phyloP scores from a whole-genome alignment of 2,113 vertebrate species.

The Tragelaphus scriptus region DNA sequence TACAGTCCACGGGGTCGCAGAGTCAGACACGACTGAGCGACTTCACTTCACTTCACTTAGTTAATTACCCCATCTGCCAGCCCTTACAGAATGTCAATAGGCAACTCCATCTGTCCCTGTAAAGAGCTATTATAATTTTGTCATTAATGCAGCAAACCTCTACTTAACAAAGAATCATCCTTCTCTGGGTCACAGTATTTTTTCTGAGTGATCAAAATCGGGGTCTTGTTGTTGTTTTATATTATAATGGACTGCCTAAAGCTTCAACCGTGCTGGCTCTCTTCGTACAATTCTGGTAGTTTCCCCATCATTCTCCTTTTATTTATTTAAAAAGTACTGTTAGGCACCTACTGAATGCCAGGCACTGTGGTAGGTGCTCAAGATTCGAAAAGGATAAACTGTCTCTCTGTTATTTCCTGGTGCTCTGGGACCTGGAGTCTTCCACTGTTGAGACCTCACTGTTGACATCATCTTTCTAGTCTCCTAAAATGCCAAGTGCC shows the following conservation, averaged over 20 bases:
- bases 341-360: background rate
- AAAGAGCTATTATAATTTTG: background rate
- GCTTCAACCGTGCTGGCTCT: background rate
- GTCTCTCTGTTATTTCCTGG: fast-evolving
- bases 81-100: background rate
- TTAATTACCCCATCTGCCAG: background rate
- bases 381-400: background rate
- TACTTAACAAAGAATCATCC: background rate
- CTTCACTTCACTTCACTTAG: background rate
- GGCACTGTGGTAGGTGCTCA: background rate
- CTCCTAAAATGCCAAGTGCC: background rate
- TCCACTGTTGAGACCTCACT: background rate
- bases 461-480: background rate
- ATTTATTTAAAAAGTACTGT: background rate
- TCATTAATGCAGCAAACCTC: background rate
- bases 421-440: background rate
- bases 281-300: background rate
- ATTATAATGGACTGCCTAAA: background rate
- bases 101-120: background rate
- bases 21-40: no score
- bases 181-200: background rate
- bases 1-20: no score
- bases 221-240: background rate
- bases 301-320: background rate
- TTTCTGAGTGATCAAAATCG: background rate